Base-by-base conservation (phyloP, 2,888 invertebrate genomes). In the Ditylenchus weischeri region DNA sequence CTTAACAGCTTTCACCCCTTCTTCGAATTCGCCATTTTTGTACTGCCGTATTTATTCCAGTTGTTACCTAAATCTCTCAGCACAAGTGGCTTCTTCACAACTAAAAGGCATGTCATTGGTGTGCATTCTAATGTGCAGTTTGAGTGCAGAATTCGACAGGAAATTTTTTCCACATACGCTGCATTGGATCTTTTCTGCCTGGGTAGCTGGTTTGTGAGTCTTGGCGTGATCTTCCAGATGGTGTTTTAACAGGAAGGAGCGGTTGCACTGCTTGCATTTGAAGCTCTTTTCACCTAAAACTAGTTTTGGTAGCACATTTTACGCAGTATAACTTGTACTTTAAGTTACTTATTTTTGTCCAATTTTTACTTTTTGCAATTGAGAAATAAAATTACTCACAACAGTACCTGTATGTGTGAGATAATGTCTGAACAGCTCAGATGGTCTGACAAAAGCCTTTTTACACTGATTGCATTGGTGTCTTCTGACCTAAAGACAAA, bases 381-480 rank as follows among this genome's bases (percentile, higher is more conserved):
- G 29, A 2, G 29, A 5, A 36, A 66, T 19, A 54, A 13, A 61
- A 51, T n/a, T 29, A 62, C 18, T 7, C 57, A 19, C 21, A 18
- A 35, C 15, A 47, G 15, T 35, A 73, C 76, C 75, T 10, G 74
- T 75, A 67, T 77, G 77, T 3, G 70, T 75, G 18, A 64, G 43
- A 23, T 70, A 43, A 64, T 77, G 77, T 43, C 75, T 21, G 0
- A 43, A 49, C 62, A 77, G 59, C 65, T 77, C 77, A 19, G 72
- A 68, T 13, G 75, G 74, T 29, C 75, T 66, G 15, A 65, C 64
- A 65, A 78, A 77, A 6, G 62, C 54, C 60, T 78, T 78, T 6
- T 51, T 50, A 63, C 78, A 78, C 5, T 64, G 38, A 8, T 23
- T 51, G 48, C 61, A 61, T 8, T 47, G 15, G 19, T 43, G 38